These are phyloP conservation scores for Varecia variegata DNA, from an alignment of 2,797 vertebrate genomes.

Conservation along the genomic window DNA sequence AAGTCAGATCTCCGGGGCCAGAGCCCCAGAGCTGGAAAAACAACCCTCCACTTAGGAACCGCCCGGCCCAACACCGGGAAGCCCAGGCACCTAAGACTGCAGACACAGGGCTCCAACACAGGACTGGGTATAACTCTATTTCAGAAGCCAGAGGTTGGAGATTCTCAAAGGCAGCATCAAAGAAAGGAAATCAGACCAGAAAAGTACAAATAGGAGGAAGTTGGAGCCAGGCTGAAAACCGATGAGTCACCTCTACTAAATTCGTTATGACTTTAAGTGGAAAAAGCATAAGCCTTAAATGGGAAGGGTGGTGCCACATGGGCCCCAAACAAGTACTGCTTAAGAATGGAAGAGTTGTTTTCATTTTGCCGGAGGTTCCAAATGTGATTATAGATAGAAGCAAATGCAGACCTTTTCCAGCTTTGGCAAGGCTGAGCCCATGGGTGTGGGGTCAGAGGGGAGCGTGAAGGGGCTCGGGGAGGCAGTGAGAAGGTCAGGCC, in stretches of 20 bases:
- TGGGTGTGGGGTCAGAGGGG: background rate
- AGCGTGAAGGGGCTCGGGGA: rapidly evolving
- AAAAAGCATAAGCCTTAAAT: background rate
- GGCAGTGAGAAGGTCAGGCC: background rate
- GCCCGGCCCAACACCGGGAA: rapidly evolving
- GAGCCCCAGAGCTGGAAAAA: background rate
- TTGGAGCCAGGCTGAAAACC: background rate
- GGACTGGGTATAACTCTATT: rapidly evolving
- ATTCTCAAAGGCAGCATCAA: background rate
- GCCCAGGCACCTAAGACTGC: background rate
- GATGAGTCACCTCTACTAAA: constrained; percentile 69
- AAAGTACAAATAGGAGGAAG: constrained; percentile 52
- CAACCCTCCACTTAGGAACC: background rate
- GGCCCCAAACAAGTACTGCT: background rate
- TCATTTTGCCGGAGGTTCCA: constrained; percentile 36
- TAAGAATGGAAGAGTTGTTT: background rate
- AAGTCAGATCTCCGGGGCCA: background rate
- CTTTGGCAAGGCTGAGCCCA: background rate
- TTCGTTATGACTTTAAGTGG: constrained; percentile 19
- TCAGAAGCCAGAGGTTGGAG: background rate
- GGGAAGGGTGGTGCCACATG: constrained; percentile 30
- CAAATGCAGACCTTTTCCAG: background rate
- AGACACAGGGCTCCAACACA: rapidly evolving
- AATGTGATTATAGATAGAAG: background rate
- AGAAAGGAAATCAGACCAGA: background rate